Conservation (phyloP, 2,888 invertebrate species). For the Sinopyrophorus schimmeli region DNA sequence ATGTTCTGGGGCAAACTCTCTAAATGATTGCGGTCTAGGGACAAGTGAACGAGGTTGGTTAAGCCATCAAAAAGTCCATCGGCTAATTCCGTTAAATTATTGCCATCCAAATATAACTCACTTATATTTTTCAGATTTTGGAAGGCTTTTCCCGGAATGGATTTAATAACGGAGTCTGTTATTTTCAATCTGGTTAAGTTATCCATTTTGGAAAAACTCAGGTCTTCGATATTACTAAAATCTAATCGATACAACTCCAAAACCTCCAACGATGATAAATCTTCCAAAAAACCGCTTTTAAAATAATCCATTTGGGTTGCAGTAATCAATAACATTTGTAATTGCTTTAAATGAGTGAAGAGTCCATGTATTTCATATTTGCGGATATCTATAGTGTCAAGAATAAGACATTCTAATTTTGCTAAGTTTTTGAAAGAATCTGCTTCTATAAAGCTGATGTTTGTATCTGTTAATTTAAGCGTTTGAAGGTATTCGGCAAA, state of each 20-base stretch:
- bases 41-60: neutral
- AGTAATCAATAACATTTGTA: too few relatives aligned
- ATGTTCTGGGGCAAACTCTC: neutral
- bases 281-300: too few relatives aligned
- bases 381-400: too few relatives aligned
- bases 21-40: neutral
- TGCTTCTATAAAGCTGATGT: too few relatives aligned
- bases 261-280: neutral
- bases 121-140: neutral
- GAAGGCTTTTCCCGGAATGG: neutral
- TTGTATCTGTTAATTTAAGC: too few relatives aligned
- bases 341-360: too few relatives aligned
- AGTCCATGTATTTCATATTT: too few relatives aligned
- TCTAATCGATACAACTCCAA: neutral
- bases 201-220: neutral
- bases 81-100: neutral
- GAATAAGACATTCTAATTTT: too few relatives aligned
- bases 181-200: neutral
- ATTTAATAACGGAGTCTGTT: neutral
- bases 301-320: too few relatives aligned
- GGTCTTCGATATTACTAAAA: neutral
- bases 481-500: too few relatives aligned
- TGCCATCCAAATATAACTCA: neutral
- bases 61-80: neutral
- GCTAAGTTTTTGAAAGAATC: too few relatives aligned